These are phyloP conservation scores for Hyperoplus immaculatus DNA, from an alignment of 2,797 vertebrate genomes.

Conservation along the genomic window DNA sequence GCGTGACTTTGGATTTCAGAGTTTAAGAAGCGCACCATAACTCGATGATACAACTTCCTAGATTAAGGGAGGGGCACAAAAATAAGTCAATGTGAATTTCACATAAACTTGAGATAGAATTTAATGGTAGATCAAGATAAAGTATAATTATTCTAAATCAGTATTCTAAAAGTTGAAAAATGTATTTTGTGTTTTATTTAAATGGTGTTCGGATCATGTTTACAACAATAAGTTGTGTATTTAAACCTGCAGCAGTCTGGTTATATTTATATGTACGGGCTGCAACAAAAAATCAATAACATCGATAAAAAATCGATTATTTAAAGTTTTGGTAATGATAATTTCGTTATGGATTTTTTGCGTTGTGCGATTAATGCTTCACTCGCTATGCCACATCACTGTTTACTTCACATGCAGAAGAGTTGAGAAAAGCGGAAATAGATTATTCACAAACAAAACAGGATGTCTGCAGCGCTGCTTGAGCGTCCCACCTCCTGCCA, in stretches of 20 bases:
- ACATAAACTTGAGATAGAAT: not conserved
- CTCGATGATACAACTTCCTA: constrained; percentile 5
- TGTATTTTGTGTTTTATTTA: not conserved
- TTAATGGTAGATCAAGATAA: too few species aligned
- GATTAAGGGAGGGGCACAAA: not conserved
- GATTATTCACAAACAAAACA: too few species aligned
- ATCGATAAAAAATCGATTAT: too few species aligned
- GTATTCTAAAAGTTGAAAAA: not conserved
- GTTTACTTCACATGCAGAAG: too few species aligned
- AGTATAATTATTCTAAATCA: not conserved
- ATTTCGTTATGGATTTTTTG: too few species aligned
- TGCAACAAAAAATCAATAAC: too few species aligned
- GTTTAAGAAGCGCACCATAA: not conserved
- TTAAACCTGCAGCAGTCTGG: constrained; percentile 1
- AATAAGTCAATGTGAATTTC: not conserved
- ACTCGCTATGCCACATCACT: too few species aligned
- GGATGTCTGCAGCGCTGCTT: too few species aligned
- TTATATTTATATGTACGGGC: constrained; percentile 20
- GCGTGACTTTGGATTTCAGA: not conserved
- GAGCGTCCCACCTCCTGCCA: too few species aligned
- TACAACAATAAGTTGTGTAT: constrained; percentile 21
- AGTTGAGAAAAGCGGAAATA: too few species aligned
- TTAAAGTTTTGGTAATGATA: too few species aligned
- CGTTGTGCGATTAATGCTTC: too few species aligned
- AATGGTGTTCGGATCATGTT: constrained; percentile 7